Percentiles rank a stretch among this genome's conserved stretches.
Conservation (phyloP, 1,140 invertebrate species). For the Anoplolepis gracilipes region DNA sequence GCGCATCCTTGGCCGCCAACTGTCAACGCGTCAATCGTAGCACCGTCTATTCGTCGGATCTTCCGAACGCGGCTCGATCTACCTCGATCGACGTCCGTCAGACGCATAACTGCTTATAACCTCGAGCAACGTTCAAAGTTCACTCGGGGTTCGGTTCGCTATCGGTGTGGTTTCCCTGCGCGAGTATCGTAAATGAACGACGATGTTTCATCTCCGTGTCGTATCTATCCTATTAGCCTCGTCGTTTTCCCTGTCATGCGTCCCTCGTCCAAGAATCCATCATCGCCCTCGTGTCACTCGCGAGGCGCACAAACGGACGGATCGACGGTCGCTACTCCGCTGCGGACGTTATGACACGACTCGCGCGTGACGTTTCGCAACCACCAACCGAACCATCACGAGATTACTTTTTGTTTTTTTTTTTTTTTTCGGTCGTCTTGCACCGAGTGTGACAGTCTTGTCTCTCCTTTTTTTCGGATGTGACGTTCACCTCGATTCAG, state of each 20-base stretch:
- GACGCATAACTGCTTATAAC: slow-evolving; percentile 67
- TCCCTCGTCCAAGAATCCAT: too few relatives aligned
- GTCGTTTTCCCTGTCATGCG: slow-evolving; percentile 28
- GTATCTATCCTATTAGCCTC: neutral
- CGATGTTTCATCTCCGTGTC: neutral
- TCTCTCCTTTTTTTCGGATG: neutral
- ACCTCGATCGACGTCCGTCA: slow-evolving; percentile 45
- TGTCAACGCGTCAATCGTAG: neutral
- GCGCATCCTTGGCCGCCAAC: neutral
- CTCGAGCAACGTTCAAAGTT: slow-evolving; percentile 3
- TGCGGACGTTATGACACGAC: slow-evolving; percentile 55
- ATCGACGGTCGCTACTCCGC: slow-evolving; percentile 52
- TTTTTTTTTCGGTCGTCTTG: neutral
- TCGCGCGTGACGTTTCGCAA: slow-evolving; percentile 79
- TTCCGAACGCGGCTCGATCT: slow-evolving; percentile 9
- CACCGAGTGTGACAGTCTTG: slow-evolving; percentile 19
- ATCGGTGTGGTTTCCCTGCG: neutral
- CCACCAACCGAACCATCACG: slow-evolving; percentile 51
- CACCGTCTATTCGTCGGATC: slow-evolving; percentile 18
- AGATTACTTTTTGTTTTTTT: slow-evolving; percentile 25
- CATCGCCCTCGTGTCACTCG: neutral
- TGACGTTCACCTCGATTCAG: neutral
- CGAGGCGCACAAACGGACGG: neutral
- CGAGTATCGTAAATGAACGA: neutral
- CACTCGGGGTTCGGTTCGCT: neutral